Conservation (phyloP, 2,113 vertebrate species). For the Pavo muticus region DNA sequence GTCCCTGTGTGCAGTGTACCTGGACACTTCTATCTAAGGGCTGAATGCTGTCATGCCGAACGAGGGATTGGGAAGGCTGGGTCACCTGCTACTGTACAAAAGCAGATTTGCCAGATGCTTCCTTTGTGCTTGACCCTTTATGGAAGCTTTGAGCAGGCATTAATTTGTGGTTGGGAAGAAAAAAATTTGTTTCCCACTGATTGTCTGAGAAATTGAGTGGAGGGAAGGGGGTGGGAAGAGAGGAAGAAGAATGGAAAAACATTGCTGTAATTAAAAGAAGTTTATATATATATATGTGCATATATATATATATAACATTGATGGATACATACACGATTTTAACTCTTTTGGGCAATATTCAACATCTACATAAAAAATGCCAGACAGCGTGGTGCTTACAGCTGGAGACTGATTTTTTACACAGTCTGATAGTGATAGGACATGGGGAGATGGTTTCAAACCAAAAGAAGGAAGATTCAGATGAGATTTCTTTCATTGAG, state of each 20-base stretch:
- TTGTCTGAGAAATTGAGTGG: conserved; percentile 54
- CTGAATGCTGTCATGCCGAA: background rate
- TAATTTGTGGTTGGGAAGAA: conserved; percentile 37
- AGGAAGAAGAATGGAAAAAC: conserved; percentile 50
- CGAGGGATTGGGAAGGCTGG: background rate
- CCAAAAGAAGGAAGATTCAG: background rate
- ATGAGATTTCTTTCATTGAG: background rate
- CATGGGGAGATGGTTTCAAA: background rate
- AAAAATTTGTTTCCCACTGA: conserved; percentile 41
- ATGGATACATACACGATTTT: background rate
- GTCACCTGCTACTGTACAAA: background rate
- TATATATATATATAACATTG: background rate
- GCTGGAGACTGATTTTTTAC: background rate
- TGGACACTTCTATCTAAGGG: background rate
- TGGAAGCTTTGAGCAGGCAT: conserved; percentile 39
- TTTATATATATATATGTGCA: background rate
- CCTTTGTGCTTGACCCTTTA: conserved; percentile 40
- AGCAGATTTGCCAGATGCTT: conserved; percentile 58
- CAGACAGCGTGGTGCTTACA: background rate
- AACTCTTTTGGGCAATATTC: background rate
- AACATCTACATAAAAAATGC: background rate
- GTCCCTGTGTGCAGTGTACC: background rate
- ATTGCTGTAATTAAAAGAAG: background rate
- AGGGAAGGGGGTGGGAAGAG: conserved; percentile 10
- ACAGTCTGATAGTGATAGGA: background rate